Evolutionary conservation across 2,888 invertebrate species (phyloP).

Genomic region (Euproctis similis): DNA sequence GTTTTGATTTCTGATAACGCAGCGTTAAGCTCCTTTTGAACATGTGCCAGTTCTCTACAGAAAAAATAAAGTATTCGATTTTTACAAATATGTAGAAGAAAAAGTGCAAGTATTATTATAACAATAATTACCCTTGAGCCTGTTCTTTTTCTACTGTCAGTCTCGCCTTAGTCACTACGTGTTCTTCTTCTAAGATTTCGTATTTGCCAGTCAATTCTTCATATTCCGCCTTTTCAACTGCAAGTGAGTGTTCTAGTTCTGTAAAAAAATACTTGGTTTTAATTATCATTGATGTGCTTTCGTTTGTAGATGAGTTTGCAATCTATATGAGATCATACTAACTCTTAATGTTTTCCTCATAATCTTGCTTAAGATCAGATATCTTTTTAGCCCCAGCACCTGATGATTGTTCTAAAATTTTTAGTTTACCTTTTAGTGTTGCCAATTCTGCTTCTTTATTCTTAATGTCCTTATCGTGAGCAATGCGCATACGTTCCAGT

Average conservation of each 20-base stretch:
- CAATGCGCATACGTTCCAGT: conserved; percentile 79
- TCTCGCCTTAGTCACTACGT: conserved; percentile 87
- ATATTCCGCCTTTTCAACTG: conserved; percentile 82
- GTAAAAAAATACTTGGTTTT: conserved; percentile 20
- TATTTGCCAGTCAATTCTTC: conserved; percentile 88
- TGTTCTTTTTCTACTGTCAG: conserved; percentile 88
- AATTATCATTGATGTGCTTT: not conserved
- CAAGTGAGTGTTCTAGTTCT: conserved; percentile 81
- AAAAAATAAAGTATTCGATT: conserved; percentile 2
- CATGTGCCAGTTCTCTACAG: conserved; percentile 76
- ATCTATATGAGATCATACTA: no score
- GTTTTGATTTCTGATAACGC: conserved; percentile 79
- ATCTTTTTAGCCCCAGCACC: conserved; percentile 79
- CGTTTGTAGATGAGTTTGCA: not conserved
- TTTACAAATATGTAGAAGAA: no score
- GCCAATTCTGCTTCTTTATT: conserved; percentile 86
- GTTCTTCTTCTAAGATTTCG: conserved; percentile 89
- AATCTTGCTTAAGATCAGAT: conserved; percentile 80
- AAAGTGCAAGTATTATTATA: no score
- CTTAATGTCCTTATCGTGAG: conserved; percentile 84
- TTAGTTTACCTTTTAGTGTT: conserved; percentile 83
- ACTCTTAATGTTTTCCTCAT: conserved; percentile 81
- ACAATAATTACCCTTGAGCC: conserved; percentile 76
- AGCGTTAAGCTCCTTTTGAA: conserved; percentile 78
- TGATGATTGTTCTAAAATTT: conserved; percentile 77